Percentiles rank a stretch among this genome's conserved stretches.
These are phyloP conservation scores for Ctenosaura bakeri DNA, from an alignment of 2,797 vertebrate genomes.

Conservation along the genomic window DNA sequence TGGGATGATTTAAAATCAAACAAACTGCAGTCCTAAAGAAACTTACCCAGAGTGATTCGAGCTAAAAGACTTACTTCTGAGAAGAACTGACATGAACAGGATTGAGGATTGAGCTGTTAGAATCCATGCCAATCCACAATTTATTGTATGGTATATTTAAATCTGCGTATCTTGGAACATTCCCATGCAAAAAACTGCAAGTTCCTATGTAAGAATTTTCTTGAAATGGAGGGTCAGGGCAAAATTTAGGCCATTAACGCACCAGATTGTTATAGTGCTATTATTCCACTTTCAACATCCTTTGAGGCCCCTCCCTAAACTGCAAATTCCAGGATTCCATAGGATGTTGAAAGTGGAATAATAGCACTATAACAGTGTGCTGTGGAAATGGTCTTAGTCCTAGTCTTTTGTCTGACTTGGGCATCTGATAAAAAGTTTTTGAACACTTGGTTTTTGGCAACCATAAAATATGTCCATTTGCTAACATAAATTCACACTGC, in stretches of 20 bases:
- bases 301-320: too few relatives aligned
- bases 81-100: too few relatives aligned
- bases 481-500: background rate
- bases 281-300: too few relatives aligned
- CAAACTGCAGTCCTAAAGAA: background rate
- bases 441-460: background rate
- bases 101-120: background rate
- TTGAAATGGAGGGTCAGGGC: background rate
- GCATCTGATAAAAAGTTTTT: background rate
- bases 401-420: background rate
- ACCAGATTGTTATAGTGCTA: too few relatives aligned
- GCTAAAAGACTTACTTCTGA: background rate
- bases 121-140: background rate
- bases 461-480: background rate
- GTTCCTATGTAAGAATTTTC: background rate
- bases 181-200: background rate
- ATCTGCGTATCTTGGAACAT: too few relatives aligned
- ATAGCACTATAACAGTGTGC: too few relatives aligned
- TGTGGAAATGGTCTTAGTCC: too few relatives aligned
- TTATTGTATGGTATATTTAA: background rate
- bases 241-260: background rate
- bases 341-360: too few relatives aligned
- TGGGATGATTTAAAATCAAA: background rate
- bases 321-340: too few relatives aligned
- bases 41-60: background rate